Percentiles rank a stretch among this genome's conserved stretches.
Evolutionary conservation across 2,888 invertebrate genomes (phyloP).

Genomic region (Leucoma salicis): DNA sequence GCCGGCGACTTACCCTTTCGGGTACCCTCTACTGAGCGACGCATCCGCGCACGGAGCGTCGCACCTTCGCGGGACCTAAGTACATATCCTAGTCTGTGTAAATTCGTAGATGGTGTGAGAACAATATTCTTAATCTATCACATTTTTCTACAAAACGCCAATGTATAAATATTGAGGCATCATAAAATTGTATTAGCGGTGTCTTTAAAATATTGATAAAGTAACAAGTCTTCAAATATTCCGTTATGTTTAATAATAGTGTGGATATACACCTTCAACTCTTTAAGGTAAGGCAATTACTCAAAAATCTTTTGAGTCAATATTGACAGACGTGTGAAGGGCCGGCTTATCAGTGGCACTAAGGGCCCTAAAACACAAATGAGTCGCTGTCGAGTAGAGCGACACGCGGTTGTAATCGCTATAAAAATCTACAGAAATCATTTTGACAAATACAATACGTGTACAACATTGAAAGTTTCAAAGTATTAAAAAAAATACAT

Average conservation of each 20-base stretch:
- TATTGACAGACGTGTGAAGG: constrained; percentile 54
- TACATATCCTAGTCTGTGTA: no score
- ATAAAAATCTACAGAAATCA: no score
- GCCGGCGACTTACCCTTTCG: no score
- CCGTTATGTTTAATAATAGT: constrained; percentile 20
- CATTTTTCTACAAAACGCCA: neutral
- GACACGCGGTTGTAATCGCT: no score
- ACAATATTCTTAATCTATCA: no score
- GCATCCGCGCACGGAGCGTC: no score
- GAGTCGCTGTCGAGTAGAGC: constrained; percentile 1
- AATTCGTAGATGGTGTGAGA: no score
- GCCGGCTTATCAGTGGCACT: constrained; percentile 40
- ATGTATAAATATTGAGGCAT: constrained; percentile 23
- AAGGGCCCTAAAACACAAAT: constrained; percentile 1
- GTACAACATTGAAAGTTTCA: no score
- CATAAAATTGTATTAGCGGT: constrained; percentile 28
- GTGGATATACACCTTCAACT: constrained; percentile 21
- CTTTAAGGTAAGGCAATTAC: constrained; percentile 53
- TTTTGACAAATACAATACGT: no score
- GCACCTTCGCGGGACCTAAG: no score
- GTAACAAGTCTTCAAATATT: constrained; percentile 23
- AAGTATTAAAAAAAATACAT: no score
- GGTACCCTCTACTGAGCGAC: no score
- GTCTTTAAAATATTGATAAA: constrained; percentile 26
- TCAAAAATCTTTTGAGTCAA: constrained; percentile 58